Conservation (phyloP, 2,888 invertebrate species). For the Horisme vitalbata region DNA sequence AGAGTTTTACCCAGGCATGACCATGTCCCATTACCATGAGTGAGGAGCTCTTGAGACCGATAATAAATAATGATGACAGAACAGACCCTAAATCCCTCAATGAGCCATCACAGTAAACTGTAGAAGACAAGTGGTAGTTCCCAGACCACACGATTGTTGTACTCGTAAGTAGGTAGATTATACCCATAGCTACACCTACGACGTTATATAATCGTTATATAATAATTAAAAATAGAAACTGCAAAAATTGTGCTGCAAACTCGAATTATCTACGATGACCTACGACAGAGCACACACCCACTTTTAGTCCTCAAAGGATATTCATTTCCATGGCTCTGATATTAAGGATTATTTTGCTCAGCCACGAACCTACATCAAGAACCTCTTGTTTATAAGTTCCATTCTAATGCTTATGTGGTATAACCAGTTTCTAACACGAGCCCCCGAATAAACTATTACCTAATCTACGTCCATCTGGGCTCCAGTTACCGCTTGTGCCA, state of each 20-base stretch:
- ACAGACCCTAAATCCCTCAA: too few relatives aligned
- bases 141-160: too few relatives aligned
- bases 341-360: conserved; percentile 44
- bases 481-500: conserved; percentile 57
- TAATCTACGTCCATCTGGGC: conserved; percentile 39
- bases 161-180: too few relatives aligned
- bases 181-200: too few relatives aligned
- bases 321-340: conserved; percentile 11
- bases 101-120: too few relatives aligned
- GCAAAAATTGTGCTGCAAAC: conserved; percentile 12
- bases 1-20: too few relatives aligned
- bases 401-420: conserved; percentile 37
- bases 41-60: too few relatives aligned
- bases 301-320: conserved; percentile 4
- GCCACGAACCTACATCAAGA: conserved; percentile 7
- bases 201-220: too few relatives aligned
- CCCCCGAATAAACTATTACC: conserved; percentile 47
- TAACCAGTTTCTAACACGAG: conserved; percentile 49
- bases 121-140: too few relatives aligned
- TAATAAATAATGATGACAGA: too few relatives aligned
- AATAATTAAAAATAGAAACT: not conserved
- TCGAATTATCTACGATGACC: not conserved
- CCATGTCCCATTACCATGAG: too few relatives aligned
- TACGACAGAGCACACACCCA: conserved; percentile 19
- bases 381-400: conserved; percentile 18